Evolutionary conservation across 2,797 vertebrate genomes (phyloP), one percentile per base, ranked within the genome.

Genomic region (Coccyzus lansbergi): DNA sequence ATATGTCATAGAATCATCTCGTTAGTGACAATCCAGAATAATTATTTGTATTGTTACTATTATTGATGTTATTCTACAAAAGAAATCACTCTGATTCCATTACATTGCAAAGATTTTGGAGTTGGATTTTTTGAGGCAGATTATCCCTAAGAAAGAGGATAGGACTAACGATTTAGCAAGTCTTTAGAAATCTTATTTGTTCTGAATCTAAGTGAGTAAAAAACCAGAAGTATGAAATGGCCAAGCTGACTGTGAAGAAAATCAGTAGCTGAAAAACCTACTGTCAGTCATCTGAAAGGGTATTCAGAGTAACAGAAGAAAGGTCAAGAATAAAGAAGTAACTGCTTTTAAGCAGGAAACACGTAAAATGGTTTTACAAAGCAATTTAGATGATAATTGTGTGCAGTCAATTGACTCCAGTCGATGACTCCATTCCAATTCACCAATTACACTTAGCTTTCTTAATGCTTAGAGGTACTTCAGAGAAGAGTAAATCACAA

Each of bases 331-430:
- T 42, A 70, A 77, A 87, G 46, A 71, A 80, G 22, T 33, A 60
- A 78, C 53, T 44, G 46, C 29, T 75, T 93, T 92, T 81, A 87
- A 71, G 40, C 22, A 78, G 31, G 26, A 70, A 85, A 74, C 18
- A 34, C 1, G 1, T 74, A 81, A 87, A 88, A 84, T 28, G 26
- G 13, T 86, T 92, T 93, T 81, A 34, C 12, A 83, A 85, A 80
- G 53, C 74, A 91, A 83, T 88, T 91, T 83, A 81, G 63, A 75
- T 75, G 12, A 87, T 92, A 90, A 91, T 82, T 81, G 9, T 52
- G 31, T 75, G 28, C 17, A 85, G 42, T 56, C 44, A 91, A 88
- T 88, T 91, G 63, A 92, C 69, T 89, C 15, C 44, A 79, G 78
- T 86, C 52, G 69, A 49, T 72, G n/a, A 63, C 64, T 72, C 10